Conservation (phyloP, 1,140 invertebrate genomes). For the Bilobella aurantiaca region DNA sequence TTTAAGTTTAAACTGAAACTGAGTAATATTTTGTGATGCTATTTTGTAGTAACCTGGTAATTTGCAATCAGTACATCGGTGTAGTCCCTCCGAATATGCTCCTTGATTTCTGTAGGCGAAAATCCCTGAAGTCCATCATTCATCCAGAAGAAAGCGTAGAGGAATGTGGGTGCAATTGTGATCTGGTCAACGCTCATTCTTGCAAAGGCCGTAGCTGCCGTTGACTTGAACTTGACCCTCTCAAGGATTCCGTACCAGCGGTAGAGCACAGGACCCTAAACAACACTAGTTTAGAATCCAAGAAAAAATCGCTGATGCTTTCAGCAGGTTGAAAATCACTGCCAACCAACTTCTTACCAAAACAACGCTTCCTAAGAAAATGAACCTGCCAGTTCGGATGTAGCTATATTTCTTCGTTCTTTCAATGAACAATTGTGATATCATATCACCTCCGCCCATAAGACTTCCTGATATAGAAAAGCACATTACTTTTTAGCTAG, state of each 20-base stretch:
- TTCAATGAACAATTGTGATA: constrained; percentile 49
- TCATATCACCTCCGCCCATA: constrained; percentile 49
- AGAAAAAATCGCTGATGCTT: too few relatives aligned
- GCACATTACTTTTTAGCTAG: too few relatives aligned
- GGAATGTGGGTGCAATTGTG: constrained; percentile 55
- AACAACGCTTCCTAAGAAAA: too few relatives aligned
- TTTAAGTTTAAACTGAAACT: background rate
- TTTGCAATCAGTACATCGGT: constrained; percentile 57
- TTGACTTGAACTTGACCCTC: constrained; percentile 39
- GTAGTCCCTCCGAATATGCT: constrained; percentile 53
- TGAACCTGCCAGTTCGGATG: constrained; percentile 43
- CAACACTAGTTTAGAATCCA: constrained; percentile 39
- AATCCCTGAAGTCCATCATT: constrained; percentile 54
- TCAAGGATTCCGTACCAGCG: constrained; percentile 61
- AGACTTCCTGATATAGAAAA: constrained; percentile 41
- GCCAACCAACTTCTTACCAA: too few relatives aligned
- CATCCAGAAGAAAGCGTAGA: constrained; percentile 47
- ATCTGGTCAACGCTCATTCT: constrained; percentile 67
- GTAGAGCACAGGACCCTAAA: constrained; percentile 59
- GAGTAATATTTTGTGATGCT: background rate
- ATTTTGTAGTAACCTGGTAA: constrained; percentile 49
- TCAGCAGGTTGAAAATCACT: too few relatives aligned
- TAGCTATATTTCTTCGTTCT: constrained; percentile 42
- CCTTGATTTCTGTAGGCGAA: constrained; percentile 44
- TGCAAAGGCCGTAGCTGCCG: constrained; percentile 47